phyloP scores from a whole-genome alignment of 2,797 vertebrate species.

The Amphiprion clarkii region DNA sequence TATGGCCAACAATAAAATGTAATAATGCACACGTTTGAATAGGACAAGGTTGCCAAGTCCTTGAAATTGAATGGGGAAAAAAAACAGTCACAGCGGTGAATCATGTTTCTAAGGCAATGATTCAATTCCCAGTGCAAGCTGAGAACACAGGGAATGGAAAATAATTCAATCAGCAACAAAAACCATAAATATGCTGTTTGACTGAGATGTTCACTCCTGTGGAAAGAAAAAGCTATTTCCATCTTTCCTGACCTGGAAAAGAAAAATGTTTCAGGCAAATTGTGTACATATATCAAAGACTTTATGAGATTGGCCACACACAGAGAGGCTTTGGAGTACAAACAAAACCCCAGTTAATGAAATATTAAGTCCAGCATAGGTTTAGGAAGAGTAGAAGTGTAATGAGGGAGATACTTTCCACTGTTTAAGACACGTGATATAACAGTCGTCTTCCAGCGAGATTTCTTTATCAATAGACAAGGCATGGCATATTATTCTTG shows the following conservation, averaged over 20 bases:
- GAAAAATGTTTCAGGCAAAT: slow-evolving; percentile 67
- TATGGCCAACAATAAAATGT: slow-evolving; percentile 82
- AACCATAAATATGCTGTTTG: slow-evolving; percentile 79
- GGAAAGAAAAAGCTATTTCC: slow-evolving; percentile 74
- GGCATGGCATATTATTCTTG: slow-evolving; percentile 28
- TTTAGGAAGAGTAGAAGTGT: neutral
- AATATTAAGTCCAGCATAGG: slow-evolving; percentile 35
- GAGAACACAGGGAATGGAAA: slow-evolving; percentile 80
- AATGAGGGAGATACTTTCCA: slow-evolving; percentile 24
- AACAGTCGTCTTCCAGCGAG: neutral
- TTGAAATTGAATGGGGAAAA: slow-evolving; percentile 78
- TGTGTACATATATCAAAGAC: slow-evolving; percentile 63
- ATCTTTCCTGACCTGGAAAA: slow-evolving; percentile 75
- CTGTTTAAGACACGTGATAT: slow-evolving; percentile 18
- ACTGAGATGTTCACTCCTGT: slow-evolving; percentile 69
- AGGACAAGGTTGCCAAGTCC: slow-evolving; percentile 84
- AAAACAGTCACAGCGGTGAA: slow-evolving; percentile 71
- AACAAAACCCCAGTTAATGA: slow-evolving; percentile 49
- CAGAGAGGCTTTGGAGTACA: slow-evolving; percentile 46
- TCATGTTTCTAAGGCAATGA: slow-evolving; percentile 81
- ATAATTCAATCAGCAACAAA: slow-evolving; percentile 83
- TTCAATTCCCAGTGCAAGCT: slow-evolving; percentile 78
- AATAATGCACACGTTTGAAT: slow-evolving; percentile 82
- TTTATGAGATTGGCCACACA: slow-evolving; percentile 59
- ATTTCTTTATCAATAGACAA: slow-evolving; percentile 24